Conservation (phyloP, 1,140 invertebrate genomes). For the Solen grandis region DNA sequence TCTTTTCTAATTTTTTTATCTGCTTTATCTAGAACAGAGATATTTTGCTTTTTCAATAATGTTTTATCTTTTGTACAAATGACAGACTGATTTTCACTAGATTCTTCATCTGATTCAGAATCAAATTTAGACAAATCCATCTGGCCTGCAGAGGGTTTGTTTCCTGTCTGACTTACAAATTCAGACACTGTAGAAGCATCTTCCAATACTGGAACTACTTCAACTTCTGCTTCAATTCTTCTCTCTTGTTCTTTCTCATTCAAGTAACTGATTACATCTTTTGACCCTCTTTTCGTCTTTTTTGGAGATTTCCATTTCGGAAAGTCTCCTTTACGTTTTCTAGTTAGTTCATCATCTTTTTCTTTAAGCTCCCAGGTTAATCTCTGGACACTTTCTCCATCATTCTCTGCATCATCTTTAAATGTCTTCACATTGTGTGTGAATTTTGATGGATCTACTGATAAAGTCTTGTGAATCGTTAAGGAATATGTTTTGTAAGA, state of each 20-base stretch:
- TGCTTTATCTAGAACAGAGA: not conserved
- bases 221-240: conserved; percentile 13
- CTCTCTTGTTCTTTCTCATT: not conserved
- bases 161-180: not conserved
- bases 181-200: not conserved
- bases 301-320: conserved; percentile 49
- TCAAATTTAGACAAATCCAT: conserved; percentile 33
- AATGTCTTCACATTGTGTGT: conserved; percentile 68
- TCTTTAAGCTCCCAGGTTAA: conserved; percentile 71
- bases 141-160: no score
- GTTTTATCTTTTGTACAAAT: not conserved
- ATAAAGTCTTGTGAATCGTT: conserved; percentile 56
- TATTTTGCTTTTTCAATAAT: not conserved
- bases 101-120: conserved; percentile 34
- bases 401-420: conserved; percentile 55
- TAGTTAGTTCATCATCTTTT: conserved; percentile 65
- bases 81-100: not conserved
- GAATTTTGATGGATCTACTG: conserved; percentile 73
- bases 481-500: conserved; percentile 41
- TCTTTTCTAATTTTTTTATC: not conserved
- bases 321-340: conserved; percentile 69
- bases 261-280: not conserved
- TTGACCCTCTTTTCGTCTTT: not conserved
- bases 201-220: conserved; percentile 6
- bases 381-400: not conserved